Conservation (phyloP, 1,140 invertebrate species). For the Onthophagus taurus region DNA sequence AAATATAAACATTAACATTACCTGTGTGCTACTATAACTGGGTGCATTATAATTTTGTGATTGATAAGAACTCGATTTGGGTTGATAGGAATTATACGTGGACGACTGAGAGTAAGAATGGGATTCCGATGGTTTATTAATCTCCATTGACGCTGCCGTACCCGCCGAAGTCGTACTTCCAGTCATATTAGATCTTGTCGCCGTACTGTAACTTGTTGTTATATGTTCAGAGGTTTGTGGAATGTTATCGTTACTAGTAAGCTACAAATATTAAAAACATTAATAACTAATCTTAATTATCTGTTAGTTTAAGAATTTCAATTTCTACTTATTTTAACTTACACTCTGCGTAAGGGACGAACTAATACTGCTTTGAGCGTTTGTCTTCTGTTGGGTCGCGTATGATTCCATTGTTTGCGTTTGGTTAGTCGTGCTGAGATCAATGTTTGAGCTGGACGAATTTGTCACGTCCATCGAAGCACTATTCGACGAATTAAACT, state of each 20-base stretch:
- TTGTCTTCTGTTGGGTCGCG: slow-evolving; percentile 25
- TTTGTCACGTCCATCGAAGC: slow-evolving; percentile 19
- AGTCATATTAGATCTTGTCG: slow-evolving; percentile 19
- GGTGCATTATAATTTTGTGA: slow-evolving; percentile 28
- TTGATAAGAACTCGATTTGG: slow-evolving; percentile 24
- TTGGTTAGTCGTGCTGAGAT: slow-evolving; percentile 26
- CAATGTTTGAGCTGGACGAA: slow-evolving; percentile 22
- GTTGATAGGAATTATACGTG: slow-evolving; percentile 30
- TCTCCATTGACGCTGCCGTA: slow-evolving; percentile 22
- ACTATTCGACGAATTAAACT: slow-evolving; percentile 20
- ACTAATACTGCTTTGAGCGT: slow-evolving; percentile 36
- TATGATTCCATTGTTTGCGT: slow-evolving; percentile 28
- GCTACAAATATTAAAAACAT: slow-evolving; percentile 22
- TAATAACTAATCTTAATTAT: too few relatives aligned
- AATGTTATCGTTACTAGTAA: slow-evolving; percentile 34
- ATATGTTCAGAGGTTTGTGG: slow-evolving; percentile 34
- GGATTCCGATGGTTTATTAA: slow-evolving; percentile 28
- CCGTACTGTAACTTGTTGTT: slow-evolving; percentile 23
- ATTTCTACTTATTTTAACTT: slow-evolving; percentile 22
- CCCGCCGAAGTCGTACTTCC: slow-evolving; percentile 17
- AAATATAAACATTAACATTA: slow-evolving; percentile 14
- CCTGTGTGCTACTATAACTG: slow-evolving; percentile 28
- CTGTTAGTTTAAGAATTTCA: too few relatives aligned
- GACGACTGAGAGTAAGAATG: slow-evolving; percentile 30
- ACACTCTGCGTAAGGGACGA: slow-evolving; percentile 35